Percentiles rank a stretch among this genome's conserved stretches.
Evolutionary conservation across 2,888 invertebrate genomes (phyloP).

Genomic region (Acleris sparsana): DNA sequence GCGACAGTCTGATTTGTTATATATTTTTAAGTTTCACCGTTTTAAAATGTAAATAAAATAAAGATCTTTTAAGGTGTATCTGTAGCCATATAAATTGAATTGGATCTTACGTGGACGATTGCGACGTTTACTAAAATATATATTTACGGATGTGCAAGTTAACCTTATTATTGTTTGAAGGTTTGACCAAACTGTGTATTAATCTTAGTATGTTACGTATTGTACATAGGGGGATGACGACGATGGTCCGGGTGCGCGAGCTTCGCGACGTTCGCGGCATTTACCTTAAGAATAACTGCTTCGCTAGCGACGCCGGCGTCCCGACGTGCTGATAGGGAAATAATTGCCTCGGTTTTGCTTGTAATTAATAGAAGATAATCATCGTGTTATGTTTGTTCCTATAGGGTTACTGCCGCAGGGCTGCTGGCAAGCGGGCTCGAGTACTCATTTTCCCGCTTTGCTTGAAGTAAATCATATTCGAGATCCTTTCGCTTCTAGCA

Average conservation of each 20-base stretch:
- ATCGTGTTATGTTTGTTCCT: constrained; percentile 38
- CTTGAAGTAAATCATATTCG: neutral
- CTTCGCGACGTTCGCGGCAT: constrained; percentile 44
- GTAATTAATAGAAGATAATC: constrained; percentile 26
- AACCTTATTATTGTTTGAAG: constrained; percentile 39
- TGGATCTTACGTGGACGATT: constrained; percentile 26
- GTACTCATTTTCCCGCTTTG: neutral
- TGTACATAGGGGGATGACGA: constrained; percentile 39
- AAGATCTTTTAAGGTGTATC: constrained; percentile 69
- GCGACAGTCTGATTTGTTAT: constrained; percentile 75
- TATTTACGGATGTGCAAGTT: constrained; percentile 31
- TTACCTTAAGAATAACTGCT: constrained; percentile 41
- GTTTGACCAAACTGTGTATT: constrained; percentile 46
- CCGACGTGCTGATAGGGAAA: constrained; percentile 4
- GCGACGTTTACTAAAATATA: constrained; percentile 24
- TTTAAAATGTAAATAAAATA: constrained; percentile 71
- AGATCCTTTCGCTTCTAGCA: neutral
- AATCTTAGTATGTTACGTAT: constrained; percentile 31
- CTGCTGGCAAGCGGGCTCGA: neutral
- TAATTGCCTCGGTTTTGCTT: constrained; percentile 5
- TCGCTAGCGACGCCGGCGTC: constrained; percentile 25
- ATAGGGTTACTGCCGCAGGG: constrained; percentile 34
- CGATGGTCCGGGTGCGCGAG: constrained; percentile 38
- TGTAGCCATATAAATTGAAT: constrained; percentile 50
- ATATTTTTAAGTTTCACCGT: constrained; percentile 81